These are phyloP conservation scores for Acrossocheilus wenchowensis DNA, from an alignment of 2,797 vertebrate genomes.

Conservation along the genomic window DNA sequence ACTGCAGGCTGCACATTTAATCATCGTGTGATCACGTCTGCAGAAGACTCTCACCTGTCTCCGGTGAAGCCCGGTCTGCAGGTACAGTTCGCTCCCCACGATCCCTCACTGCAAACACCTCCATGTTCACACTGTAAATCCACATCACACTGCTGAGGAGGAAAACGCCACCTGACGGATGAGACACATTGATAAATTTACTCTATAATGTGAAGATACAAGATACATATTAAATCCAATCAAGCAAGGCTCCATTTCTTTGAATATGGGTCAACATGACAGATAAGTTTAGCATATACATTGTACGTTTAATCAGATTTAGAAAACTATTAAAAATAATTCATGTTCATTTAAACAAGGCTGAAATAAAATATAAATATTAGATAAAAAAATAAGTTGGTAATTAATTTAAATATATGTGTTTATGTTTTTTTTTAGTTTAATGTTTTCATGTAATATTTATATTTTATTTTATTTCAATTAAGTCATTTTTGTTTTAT, in stretches of 20 bases:
- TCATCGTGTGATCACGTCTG: background rate
- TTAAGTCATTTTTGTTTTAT: background rate
- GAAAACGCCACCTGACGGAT: constrained; percentile 80
- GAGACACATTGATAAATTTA: background rate
- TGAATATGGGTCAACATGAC: background rate
- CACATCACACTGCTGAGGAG: constrained; percentile 81
- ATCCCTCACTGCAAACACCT: constrained; percentile 78
- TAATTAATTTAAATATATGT: too few relatives aligned
- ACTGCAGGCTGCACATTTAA: background rate
- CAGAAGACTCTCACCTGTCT: constrained; percentile 77
- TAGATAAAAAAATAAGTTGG: background rate
- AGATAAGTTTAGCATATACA: background rate
- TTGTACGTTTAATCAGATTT: background rate
- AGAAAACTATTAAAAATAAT: background rate
- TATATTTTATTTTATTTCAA: background rate
- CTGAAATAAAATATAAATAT: background rate
- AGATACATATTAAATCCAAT: background rate
- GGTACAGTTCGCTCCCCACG: constrained; percentile 88
- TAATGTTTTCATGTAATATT: background rate
- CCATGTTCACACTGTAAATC: constrained; percentile 83
- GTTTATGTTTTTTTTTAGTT: background rate
- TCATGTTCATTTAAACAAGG: background rate
- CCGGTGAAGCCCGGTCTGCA: constrained; percentile 87
- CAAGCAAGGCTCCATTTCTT: background rate
- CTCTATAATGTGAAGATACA: too few relatives aligned